Base-by-base conservation (phyloP, 1,140 invertebrate genomes). In the Agraylea sexmaculata region DNA sequence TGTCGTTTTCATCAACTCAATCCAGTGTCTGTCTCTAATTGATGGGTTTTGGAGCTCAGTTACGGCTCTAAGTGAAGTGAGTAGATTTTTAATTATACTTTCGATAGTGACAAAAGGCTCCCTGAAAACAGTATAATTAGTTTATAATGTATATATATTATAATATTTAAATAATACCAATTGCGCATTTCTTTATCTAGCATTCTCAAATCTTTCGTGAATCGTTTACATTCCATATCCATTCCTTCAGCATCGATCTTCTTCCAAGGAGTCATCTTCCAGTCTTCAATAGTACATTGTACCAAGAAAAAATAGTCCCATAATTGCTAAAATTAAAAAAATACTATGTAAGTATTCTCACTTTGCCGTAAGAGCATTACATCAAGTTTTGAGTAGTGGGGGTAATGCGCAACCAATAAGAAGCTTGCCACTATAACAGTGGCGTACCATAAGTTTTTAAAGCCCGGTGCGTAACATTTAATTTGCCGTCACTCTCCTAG, bases 11-110 rank as follows among this genome's bases (percentile, higher is more conserved):
- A 95, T 93, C 2, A 96, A 65, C 55, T 95, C 83, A 23, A 80
- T 69, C 92, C 92, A 96, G 64, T 96, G 91, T 29, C 91, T 71
- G 33, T 90, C 84, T 49, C 83, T 75, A 33, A 97, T 92, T 0
- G 91, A 83, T 5, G 89, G 87, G 66, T 94, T 95, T 63, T 94
- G 90, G 12, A 96, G 64, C 55, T 96, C 90, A 3, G 83, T 83
- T 11, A 97, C 86, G 11, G 90, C 87, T 59, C 83, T 70, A 39
- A 92, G 56, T 0, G 87, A 87, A 1, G 86, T 84, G 62, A 90
- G 73, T 66, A 91, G 78, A 59, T 91, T 90, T 56, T 81, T 86
- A 4, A 92, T 74, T 23, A 74, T 73, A 1, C 64, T 68, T 58
- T 91, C 87, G 27, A 86, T 68, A 28, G 70, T 64, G 13, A 68